Conservation (phyloP, 2,113 vertebrate species). For the Seriola rivoliana region DNA sequence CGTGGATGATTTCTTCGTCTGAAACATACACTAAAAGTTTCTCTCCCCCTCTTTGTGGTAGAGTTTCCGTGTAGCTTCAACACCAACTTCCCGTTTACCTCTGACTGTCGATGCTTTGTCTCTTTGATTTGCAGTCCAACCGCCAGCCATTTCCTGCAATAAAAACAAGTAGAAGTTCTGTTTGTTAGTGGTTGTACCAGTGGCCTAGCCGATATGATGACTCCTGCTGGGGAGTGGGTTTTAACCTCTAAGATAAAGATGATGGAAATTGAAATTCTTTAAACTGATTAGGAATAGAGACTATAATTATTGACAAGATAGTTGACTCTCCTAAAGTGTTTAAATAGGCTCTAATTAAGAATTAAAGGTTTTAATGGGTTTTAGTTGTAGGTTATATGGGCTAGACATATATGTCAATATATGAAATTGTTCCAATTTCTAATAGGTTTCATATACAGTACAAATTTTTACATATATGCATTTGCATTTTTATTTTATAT, state of each 20-base stretch:
- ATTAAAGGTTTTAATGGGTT: too few relatives aligned
- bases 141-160: slow-evolving; percentile 56
- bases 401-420: too few relatives aligned
- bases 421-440: too few relatives aligned
- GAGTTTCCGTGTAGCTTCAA: neutral
- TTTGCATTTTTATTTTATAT: neutral
- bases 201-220: too few relatives aligned
- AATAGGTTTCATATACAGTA: too few relatives aligned
- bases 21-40: neutral
- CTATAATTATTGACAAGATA: neutral
- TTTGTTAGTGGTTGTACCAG: neutral
- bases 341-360: too few relatives aligned
- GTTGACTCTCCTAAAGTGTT: neutral
- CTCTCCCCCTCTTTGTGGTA: neutral
- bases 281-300: too few relatives aligned
- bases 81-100: slow-evolving; percentile 61
- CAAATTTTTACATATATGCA: neutral
- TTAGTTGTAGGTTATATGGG: too few relatives aligned
- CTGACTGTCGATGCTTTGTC: neutral
- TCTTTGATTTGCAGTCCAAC: neutral
- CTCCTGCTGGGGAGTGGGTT: too few relatives aligned
- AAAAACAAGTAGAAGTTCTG: neutral
- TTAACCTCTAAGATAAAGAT: neutral
- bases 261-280: neutral
- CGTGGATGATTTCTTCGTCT: neutral